Conservation (phyloP, 2,888 invertebrate genomes). For the Mythimna lalbum region DNA sequence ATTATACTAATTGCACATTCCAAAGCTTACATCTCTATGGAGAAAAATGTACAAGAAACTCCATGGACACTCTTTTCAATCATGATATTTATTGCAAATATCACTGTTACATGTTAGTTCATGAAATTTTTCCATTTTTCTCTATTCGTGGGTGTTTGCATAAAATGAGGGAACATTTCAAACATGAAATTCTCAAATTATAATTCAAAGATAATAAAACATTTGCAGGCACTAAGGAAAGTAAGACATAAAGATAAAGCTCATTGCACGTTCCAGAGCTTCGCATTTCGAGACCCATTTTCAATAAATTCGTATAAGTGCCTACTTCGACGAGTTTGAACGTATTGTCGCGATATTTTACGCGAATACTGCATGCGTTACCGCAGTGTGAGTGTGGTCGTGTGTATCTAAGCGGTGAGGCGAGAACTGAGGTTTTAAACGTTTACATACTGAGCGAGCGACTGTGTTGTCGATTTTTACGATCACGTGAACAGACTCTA, state of each 20-base stretch:
- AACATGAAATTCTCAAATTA: not conserved
- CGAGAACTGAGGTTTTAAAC: conserved; percentile 12
- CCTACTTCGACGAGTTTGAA: not conserved
- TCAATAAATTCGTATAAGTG: not conserved
- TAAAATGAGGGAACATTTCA: too few relatives aligned
- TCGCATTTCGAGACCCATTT: not conserved
- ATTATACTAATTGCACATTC: too few relatives aligned
- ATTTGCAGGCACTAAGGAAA: too few relatives aligned
- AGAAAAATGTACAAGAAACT: too few relatives aligned
- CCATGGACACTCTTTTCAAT: too few relatives aligned
- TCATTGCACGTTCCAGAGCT: not conserved
- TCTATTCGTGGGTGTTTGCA: too few relatives aligned
- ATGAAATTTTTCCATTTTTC: too few relatives aligned
- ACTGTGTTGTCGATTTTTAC: not conserved
- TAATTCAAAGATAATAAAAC: too few relatives aligned
- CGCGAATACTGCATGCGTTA: not conserved
- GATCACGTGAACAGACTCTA: conserved; percentile 3
- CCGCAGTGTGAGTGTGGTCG: conserved; percentile 3
- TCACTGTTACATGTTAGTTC: too few relatives aligned
- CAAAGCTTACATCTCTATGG: too few relatives aligned
- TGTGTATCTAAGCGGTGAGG: conserved; percentile 1
- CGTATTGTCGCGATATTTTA: not conserved
- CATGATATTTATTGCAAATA: too few relatives aligned
- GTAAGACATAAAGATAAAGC: too few relatives aligned
- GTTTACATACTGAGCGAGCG: conserved; percentile 7